Base-by-base conservation (phyloP, 2,113 vertebrate species). In the Thamnaconus septentrionalis region DNA sequence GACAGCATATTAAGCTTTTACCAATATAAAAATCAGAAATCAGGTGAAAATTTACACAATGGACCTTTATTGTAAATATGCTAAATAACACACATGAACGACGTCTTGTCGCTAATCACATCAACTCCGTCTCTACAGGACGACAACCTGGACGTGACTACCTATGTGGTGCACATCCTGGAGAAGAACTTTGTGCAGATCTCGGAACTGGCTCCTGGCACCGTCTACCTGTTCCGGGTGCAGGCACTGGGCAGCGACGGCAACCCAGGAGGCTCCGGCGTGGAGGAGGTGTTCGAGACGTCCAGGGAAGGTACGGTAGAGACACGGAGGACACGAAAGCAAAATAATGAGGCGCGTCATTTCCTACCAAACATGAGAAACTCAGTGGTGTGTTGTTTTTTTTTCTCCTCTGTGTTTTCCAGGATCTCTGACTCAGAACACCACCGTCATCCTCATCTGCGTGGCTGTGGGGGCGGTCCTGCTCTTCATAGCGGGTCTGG, bases 281-380 rank as follows among this genome's bases (percentile, higher is more conserved):
- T 91, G 72, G 93, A 94, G 75, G 91, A 97, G 0, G 94, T 97
- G 80, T 98, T 95, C 41, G 90, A 95, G 85, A 95, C 95, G 0
- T 85, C 91, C 5, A 60, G 76, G 0, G 88, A 84, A 68, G 89
- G 91, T 89, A 74, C 59, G 56, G 8, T 5, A 40, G 10, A 66
- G 6, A 5, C 4, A 18, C 3, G 0, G n/a, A 0, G n/a, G 9
- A 6, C 42, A 56, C 3, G 3, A 9, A 50, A 50, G 11, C 9
- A 50, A 50, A 50, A 50, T 9, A n/a, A n/a, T 61, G 31, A 40
- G 5, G 4, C 5, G 4, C 5, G 1, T 7, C 60, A 53, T 62
- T 6, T 67, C 62, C 18, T 31, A 31, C 18, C 0, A 44, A 8
- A 4, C 44, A 48, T 42, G 3, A 3, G 3, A 39, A 0, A 47